Base-by-base conservation (phyloP, 2,113 vertebrate species). In the Alosa alosa region DNA sequence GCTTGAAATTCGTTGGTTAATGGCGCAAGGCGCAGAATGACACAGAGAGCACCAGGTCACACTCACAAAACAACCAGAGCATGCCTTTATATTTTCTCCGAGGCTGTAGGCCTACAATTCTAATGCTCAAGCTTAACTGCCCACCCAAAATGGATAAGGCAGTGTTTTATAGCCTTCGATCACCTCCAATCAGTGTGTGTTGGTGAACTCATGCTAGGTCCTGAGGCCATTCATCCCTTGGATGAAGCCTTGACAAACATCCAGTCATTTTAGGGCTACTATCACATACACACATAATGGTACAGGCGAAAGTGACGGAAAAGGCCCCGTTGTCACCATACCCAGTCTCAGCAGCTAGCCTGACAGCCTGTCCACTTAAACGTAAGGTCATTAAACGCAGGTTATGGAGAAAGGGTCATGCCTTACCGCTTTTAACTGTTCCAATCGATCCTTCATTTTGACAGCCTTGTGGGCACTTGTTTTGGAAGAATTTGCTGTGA, bases 371-470 rank as follows among this genome's bases (percentile, higher is more conserved):
- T 22, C 20, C 20, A 22, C 20, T 55, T 49, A 55, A 18, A 55
- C 52, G 17, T 31, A 13, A 0, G 0, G 1, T 52, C 47, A 68
- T 39, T 41, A 49, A 11, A 81, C 2, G 0, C 41, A 10, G 4
- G 25, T 64, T 18, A 1, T 72, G 92, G 25, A 47, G 20, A 4
- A 45, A 81, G 39, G 25, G 47, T 39, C 17, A 25, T 31, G 22
- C n/a, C 95, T 93, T 94, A 98, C 97, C 94, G 97, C 96, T 88
- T 97, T 97, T 81, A 98, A 95, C 91, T 99, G 97, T 82, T 97
- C 97, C 93, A 99, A 93, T 85, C 97, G 95, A 91, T 98, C 97
- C 95, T 98, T 98, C 97, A 99, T 99, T 84, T 90, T 96, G 90
- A 31, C 6, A 55, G 55, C 55, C 50, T 47, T 86, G 84, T 84